Base-by-base conservation (phyloP, 2,797 vertebrate species). In the Rhinophrynus dorsalis region DNA sequence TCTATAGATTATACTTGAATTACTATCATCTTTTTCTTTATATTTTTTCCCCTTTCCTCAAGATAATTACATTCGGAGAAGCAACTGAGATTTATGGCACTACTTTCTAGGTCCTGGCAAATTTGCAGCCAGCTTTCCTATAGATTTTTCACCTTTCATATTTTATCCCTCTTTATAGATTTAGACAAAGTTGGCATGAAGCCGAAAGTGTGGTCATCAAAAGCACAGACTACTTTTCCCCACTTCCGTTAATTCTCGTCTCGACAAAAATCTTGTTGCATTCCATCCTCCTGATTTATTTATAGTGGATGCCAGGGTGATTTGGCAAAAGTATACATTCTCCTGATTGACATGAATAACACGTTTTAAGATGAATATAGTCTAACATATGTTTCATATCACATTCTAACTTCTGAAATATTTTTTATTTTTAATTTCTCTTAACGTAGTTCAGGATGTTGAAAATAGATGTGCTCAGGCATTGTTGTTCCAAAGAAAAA, bases 31-130 rank as follows among this genome's bases (percentile, higher is more conserved):
- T 12, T 9, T 15, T 48, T 40, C 30, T 59, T 48, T 13, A 56
- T 30, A 8, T 23, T 8, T 29, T 15, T 48, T 37, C 56, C 40
- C 26, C 29, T 33, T 62, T 48, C 24, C 24, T 57, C 33, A 7
- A 51, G 42, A 72, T 64, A 72, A 64, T 64, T 58, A 50, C 58
- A 11, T 57, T 13, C 26, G 5, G 13, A 35, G 29, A 56, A 57
- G 44, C 18, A 3, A n/a, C 42, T 57, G 42, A 71, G 60, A 64
- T 72, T 64, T 72, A 72, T 72, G 30, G 55, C 20, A 12, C 55
- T 68, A 29, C 40, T 68, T 59, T 59, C 44, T 59, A 30, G 44
- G 40, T 56, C 26, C 42, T 63, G 38, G 57, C 48, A 70, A 29
- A 13, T 47, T 56, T 50, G 35, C 26, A 50, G 40, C 23, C 30